Percentiles rank a stretch among this genome's conserved stretches.
These are phyloP conservation scores for Stichodactyla helianthus DNA, from an alignment of 64 coral and sea anemone genomes.

Conservation along the genomic window DNA sequence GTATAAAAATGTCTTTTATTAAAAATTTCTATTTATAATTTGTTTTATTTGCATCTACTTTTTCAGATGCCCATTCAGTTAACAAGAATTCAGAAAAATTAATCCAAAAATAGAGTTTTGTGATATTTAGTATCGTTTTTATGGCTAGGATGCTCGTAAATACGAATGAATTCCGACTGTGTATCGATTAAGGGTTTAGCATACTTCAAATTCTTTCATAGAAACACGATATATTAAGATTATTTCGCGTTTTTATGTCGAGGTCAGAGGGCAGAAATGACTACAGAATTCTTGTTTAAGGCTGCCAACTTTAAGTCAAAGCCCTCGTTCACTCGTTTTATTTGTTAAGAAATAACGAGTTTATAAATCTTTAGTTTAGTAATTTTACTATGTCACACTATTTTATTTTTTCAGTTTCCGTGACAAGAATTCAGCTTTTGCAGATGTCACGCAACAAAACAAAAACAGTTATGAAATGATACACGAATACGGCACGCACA, in stretches of 20 bases:
- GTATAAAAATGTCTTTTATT: background rate
- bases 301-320: background rate
- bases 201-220: slow-evolving; percentile 13
- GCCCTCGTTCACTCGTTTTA: slow-evolving; percentile 5
- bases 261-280: slow-evolving; percentile 20
- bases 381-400: background rate
- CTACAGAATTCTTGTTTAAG: slow-evolving; percentile 4
- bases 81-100: background rate
- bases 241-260: background rate
- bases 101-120: background rate
- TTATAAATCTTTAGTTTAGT: background rate
- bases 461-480: background rate
- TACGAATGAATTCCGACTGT: background rate
- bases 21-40: background rate
- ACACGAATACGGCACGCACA: background rate
- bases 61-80: background rate
- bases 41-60: background rate
- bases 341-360: background rate
- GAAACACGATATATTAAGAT: slow-evolving; percentile 5
- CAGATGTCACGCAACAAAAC: background rate
- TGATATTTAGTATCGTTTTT: background rate
- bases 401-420: background rate
- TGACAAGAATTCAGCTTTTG: background rate
- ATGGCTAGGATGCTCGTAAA: background rate
- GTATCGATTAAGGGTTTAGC: background rate